These are phyloP conservation scores for Pollimyrus isidori DNA, from an alignment of 2,113 vertebrate species.

Conservation along the genomic window DNA sequence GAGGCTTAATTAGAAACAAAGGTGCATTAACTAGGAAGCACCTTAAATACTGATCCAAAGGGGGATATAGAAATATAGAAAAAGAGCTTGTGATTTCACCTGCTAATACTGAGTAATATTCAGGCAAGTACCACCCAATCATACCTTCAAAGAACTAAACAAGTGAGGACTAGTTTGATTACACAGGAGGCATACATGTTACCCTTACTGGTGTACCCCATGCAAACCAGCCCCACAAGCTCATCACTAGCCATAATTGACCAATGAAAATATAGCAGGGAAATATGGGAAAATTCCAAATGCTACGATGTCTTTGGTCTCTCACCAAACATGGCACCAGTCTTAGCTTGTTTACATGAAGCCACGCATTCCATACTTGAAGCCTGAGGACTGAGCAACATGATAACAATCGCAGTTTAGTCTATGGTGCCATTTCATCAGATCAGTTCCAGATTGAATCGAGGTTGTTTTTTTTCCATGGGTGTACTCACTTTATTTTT, in stretches of 20 bases:
- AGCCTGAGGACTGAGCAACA: not conserved
- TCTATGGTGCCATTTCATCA: not conserved
- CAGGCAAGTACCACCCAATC: not conserved
- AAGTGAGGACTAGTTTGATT: not conserved
- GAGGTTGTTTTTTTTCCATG: not conserved
- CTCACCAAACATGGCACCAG: not conserved
- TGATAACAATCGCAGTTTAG: not conserved
- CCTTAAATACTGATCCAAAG: not conserved
- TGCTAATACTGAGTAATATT: not conserved
- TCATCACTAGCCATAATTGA: not conserved
- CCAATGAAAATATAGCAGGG: not conserved
- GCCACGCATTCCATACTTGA: not conserved
- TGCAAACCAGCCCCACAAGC: not conserved
- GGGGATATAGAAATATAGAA: not conserved
- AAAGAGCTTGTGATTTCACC: not conserved
- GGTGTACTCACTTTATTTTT: not conserved
- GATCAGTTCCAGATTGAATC: not conserved
- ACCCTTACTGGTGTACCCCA: not conserved
- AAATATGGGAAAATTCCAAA: not conserved
- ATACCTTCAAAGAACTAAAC: not conserved
- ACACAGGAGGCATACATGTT: not conserved
- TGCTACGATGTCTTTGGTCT: not conserved
- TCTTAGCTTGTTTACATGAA: not conserved
- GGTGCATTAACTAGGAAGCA: not conserved
- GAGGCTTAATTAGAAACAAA: not conserved